Percentiles rank a stretch among this genome's conserved stretches.
Evolutionary conservation across 2,888 invertebrate species (phyloP).

Genomic region (Eudasyphora cyanicolor): DNA sequence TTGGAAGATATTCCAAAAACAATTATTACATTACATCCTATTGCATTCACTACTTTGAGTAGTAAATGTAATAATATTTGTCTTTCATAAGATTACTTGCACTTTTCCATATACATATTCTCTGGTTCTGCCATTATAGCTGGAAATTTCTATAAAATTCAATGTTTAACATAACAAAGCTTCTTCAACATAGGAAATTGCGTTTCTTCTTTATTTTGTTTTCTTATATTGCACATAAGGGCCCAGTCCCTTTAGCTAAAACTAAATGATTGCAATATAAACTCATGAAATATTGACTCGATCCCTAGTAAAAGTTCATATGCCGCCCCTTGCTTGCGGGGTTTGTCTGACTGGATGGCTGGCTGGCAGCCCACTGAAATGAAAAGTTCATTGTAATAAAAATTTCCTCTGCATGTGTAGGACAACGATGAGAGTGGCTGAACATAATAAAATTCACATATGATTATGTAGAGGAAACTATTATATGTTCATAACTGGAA

Average conservation of each 20-base stretch:
- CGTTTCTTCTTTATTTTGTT: neutral
- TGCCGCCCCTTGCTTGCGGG: neutral
- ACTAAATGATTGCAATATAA: constrained; percentile 22
- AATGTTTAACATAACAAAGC: constrained; percentile 8
- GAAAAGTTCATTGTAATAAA: neutral
- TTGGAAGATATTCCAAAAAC: neutral
- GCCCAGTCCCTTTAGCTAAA: neutral
- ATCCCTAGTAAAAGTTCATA: neutral
- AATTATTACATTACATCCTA: neutral
- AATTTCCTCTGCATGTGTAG: neutral
- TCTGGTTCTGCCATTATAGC: neutral
- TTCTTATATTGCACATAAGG: neutral
- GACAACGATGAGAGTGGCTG: neutral
- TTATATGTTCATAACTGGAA: neutral
- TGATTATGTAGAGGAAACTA: neutral
- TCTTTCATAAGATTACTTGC: neutral
- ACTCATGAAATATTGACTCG: constrained; percentile 1
- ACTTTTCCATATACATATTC: neutral
- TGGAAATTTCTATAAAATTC: constrained; percentile 15
- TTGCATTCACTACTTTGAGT: too few relatives aligned
- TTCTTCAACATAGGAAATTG: neutral
- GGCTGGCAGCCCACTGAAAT: neutral
- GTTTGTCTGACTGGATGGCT: neutral
- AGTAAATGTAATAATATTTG: too few relatives aligned
- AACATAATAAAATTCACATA: neutral